Conservation (phyloP, 1,140 invertebrate species). For the Philopotamus ludificatus region DNA sequence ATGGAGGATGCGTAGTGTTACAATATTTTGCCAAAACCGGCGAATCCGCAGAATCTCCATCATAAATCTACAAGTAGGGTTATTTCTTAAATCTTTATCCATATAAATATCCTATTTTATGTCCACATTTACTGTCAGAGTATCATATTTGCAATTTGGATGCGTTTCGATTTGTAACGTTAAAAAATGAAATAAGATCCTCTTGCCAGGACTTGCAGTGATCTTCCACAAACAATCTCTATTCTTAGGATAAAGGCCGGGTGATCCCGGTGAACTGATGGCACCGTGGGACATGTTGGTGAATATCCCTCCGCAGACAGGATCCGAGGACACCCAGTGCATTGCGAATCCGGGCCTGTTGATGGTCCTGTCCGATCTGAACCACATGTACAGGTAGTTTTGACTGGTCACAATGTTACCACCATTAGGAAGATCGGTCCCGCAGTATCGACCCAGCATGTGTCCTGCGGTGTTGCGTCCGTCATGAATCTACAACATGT, state of each 20-base stretch:
- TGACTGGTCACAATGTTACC: constrained; percentile 71
- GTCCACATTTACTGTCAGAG: constrained; percentile 68
- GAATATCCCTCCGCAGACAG: constrained; percentile 73
- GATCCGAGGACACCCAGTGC: constrained; percentile 68
- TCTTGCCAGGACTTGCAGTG: constrained; percentile 64
- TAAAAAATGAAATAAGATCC: constrained; percentile 81
- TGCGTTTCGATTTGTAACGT: constrained; percentile 75
- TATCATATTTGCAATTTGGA: constrained; percentile 75
- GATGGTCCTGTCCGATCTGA: constrained; percentile 67
- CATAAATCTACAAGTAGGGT: constrained; percentile 51
- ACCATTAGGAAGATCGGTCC: constrained; percentile 62
- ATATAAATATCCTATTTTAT: too few relatives aligned
- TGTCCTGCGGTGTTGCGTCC: constrained; percentile 66
- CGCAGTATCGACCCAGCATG: constrained; percentile 76
- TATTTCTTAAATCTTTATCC: too few relatives aligned
- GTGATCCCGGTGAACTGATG: constrained; percentile 78
- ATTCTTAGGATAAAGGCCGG: constrained; percentile 76
- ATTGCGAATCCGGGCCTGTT: constrained; percentile 68
- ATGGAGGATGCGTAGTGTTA: constrained; percentile 67
- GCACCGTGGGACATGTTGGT: constrained; percentile 63
- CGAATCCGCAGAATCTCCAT: constrained; percentile 55
- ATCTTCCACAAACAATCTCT: constrained; percentile 79
- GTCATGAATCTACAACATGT: constrained; percentile 83
- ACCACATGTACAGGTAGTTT: constrained; percentile 75
- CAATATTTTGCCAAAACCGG: constrained; percentile 66